These are phyloP conservation scores for Bos indicus DNA, from an alignment of 2,113 vertebrate genomes.

Conservation along the genomic window DNA sequence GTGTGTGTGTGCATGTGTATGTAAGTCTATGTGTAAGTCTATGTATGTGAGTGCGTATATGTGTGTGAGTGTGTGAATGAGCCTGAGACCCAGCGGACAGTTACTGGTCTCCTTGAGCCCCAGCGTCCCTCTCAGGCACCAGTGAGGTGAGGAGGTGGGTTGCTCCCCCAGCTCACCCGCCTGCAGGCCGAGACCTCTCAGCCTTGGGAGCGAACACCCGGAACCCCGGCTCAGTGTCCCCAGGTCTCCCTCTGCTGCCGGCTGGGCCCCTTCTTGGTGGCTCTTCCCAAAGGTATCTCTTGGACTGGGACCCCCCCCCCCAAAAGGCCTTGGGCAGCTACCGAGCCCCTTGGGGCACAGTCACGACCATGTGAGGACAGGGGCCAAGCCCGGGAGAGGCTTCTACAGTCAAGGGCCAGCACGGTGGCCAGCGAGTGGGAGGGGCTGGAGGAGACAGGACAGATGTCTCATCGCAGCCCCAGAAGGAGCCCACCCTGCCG, in stretches of 20 bases:
- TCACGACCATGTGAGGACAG: not conserved
- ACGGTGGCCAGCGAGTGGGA: not conserved
- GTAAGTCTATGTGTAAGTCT: not conserved
- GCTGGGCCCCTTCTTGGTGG: not conserved
- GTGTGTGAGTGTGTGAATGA: not conserved
- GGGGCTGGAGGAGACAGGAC: not conserved
- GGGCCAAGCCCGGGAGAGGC: not conserved
- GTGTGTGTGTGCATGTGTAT: not conserved
- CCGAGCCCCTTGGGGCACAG: not conserved
- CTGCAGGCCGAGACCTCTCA: rapidly evolving
- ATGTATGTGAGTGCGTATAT: not conserved
- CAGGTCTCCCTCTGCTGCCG: not conserved
- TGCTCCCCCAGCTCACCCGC: not conserved
- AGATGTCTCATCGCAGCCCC: not conserved
- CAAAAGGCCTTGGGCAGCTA: not conserved
- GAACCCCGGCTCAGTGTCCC: no score
- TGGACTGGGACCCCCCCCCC: no score
- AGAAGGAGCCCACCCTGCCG: rapidly evolving
- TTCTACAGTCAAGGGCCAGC: not conserved
- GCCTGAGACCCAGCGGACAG: not conserved
- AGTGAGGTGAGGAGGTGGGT: not conserved
- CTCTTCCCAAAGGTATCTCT: not conserved
- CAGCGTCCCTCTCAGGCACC: rapidly evolving
- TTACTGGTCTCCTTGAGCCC: not conserved
- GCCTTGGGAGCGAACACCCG: no score